Evolutionary conservation across 1,140 invertebrate genomes (phyloP).

Genomic region (Chironomus tepperi): DNA sequence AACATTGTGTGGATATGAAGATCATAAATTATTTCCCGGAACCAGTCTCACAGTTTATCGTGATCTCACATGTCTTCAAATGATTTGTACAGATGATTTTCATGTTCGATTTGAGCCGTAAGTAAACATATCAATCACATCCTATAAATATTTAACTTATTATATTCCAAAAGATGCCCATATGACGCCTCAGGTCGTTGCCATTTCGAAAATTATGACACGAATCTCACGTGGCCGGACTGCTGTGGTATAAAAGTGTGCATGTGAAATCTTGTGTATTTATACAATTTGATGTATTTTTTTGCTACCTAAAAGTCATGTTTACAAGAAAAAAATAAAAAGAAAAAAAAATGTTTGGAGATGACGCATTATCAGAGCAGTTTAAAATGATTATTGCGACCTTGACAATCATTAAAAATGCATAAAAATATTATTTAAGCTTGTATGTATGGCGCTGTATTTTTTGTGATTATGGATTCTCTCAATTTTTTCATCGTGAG

Average conservation of each 20-base stretch:
- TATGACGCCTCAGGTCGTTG: not conserved
- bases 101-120: not conserved
- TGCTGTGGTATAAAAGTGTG: slow-evolving; percentile 6
- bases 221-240: not conserved
- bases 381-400: not conserved
- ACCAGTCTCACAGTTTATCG: not conserved
- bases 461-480: too few species aligned
- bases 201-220: slow-evolving; percentile 1
- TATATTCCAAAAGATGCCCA: not conserved
- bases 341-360: not conserved
- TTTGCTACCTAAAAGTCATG: not conserved
- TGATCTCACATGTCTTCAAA: not conserved
- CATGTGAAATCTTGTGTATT: not conserved
- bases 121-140: not conserved
- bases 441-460: not conserved
- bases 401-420: slow-evolving; percentile 14
- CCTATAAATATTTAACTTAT: too few species aligned
- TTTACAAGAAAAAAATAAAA: not conserved
- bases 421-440: not conserved
- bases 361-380: not conserved
- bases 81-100: not conserved
- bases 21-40: not conserved
- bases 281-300: not conserved
- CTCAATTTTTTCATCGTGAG: too few species aligned
- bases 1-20: not conserved